Evolutionary conservation across 2,888 invertebrate species (phyloP).

Genomic region (Nemotelus nigrinus): DNA sequence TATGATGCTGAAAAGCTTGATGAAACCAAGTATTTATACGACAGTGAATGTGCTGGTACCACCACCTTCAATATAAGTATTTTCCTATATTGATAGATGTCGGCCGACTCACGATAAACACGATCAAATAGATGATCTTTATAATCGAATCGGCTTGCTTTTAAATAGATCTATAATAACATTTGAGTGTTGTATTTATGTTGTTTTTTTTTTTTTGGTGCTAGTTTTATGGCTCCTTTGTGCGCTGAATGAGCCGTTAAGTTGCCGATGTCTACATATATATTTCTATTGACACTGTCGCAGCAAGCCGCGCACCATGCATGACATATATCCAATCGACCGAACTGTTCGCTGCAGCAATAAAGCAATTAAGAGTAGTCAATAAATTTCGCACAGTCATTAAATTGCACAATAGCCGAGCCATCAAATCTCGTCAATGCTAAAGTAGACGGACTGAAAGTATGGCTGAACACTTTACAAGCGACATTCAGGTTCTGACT

Average conservation of each 20-base stretch:
- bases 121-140: neutral
- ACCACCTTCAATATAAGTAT: neutral
- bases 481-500: neutral
- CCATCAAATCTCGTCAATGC: constrained; percentile 20
- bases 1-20: neutral
- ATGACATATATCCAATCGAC: neutral
- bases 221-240: constrained; percentile 18
- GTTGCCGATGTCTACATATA: neutral
- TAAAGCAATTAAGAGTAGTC: constrained; percentile 49
- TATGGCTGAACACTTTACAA: neutral
- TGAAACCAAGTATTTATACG: too few species aligned
- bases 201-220: constrained; percentile 21
- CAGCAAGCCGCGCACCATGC: neutral
- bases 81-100: neutral
- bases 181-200: constrained; percentile 1
- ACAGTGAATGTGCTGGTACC: too few species aligned
- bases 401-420: constrained; percentile 33
- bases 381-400: constrained; percentile 51
- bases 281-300: neutral
- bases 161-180: constrained; percentile 26
- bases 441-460: constrained; percentile 19
- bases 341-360: constrained; percentile 41
- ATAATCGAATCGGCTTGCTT: constrained; percentile 22
- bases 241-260: constrained; percentile 29
- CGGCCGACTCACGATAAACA: constrained; percentile 6